Conservation (phyloP, 2,797 vertebrate genomes). For the Mormyrus hasselquistii region DNA sequence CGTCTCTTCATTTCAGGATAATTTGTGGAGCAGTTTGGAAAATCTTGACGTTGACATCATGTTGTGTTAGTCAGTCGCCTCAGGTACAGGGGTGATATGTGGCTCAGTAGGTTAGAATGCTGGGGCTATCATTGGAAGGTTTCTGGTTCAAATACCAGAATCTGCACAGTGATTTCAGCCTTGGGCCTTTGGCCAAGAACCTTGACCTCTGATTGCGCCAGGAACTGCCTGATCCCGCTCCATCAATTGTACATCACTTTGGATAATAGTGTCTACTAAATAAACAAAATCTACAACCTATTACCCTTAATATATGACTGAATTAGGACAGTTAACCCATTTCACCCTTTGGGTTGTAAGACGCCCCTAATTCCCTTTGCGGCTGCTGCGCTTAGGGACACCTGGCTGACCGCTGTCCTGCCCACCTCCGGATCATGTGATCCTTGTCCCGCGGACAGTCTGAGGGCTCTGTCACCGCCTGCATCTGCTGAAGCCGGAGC, state of each 20-base stretch:
- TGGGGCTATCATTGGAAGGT: background rate
- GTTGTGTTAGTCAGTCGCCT: background rate
- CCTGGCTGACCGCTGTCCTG: background rate
- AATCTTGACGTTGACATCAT: background rate
- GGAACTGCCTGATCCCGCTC: background rate
- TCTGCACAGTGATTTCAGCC: background rate
- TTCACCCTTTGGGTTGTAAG: background rate
- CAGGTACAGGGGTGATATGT: background rate
- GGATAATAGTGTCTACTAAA: background rate
- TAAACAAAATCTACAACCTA: background rate
- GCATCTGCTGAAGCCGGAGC: slow-evolving; percentile 35
- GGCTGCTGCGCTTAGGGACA: background rate
- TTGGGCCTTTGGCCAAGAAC: background rate
- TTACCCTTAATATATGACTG: background rate
- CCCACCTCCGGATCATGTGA: slow-evolving; percentile 60
- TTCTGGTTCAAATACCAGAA: background rate
- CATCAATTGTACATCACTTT: background rate
- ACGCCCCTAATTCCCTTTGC: background rate
- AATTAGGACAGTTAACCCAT: background rate
- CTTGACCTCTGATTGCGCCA: background rate
- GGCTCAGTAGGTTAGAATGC: background rate
- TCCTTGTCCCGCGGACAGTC: slow-evolving; percentile 46
- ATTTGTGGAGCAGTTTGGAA: background rate
- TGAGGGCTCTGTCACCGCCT: slow-evolving; percentile 38
- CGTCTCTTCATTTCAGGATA: background rate